Base-by-base conservation (phyloP, 2,888 invertebrate species). In the Germaria angustata region DNA sequence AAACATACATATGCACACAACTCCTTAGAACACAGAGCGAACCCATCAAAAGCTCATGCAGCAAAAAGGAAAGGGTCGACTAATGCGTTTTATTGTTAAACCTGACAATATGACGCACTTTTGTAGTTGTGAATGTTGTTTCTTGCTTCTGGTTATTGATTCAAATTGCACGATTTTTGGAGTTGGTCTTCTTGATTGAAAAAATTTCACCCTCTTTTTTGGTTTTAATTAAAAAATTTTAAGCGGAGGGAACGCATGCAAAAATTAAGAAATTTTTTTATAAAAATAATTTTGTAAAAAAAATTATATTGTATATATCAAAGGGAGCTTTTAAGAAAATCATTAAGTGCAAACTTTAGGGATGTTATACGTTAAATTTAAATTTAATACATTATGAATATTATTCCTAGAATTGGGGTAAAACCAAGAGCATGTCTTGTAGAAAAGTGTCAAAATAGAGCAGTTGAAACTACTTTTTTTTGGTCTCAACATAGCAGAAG, bases 71-170 rank as follows among this genome's bases (percentile, higher is more conserved):
- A 44, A 44, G 78, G 78, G 78, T 78, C 78, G 81, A 81, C 68
- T 78, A 78, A 78, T 81, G 81, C 78, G 49, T 81, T 81, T 81
- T 28, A 73, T 78, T 78, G 78, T 73, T 61, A 68, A 72, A 57
- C n/a, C 46, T 75, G 68, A 68, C 81, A 73, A 75, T 75, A 44
- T 73, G 73, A 82, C 73, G 81, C 81, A 82, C 81, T 82, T 82
- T 80, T 72, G 36, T 55, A 49, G 13, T 44, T 49, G 24, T 57
- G 41, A 17, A 39, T 57, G 51, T 2, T n/a, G n/a, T 22, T 55
- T 53, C 11, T 32, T 59, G 51, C 3, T 63, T 22, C 49, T 34
- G 69, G 22, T 65, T 75, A 81, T 82, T 78, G 81, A 81, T 81
- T 81, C 73, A 78, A 69, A 81, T 73, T 81, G 32, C 68, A 73